A percentile compares a stretch with the other conserved stretches of the same genome.
Conservation (phyloP, 2,113 vertebrate genomes). For the Oreochromis aureus region DNA sequence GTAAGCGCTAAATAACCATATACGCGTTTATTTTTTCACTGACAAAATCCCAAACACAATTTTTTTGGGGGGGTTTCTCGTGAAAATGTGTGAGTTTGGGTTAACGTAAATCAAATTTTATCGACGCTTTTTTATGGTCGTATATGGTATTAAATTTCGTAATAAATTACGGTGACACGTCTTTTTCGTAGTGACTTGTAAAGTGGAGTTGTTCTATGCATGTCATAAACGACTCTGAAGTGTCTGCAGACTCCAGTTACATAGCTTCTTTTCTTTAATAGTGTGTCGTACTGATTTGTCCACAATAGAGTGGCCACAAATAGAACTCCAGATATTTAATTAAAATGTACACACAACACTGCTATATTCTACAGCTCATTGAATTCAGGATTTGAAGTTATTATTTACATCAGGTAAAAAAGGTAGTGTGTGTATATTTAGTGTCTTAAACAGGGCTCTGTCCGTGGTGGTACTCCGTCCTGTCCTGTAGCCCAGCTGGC, state of each 20-base stretch:
- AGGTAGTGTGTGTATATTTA: not conserved
- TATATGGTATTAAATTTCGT: not conserved
- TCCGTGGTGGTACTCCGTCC: not conserved
- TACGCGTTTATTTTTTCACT: not conserved
- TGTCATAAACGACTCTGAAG: not conserved
- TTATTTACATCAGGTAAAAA: not conserved
- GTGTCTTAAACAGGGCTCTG: not conserved
- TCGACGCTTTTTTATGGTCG: not conserved
- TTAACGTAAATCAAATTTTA: not conserved
- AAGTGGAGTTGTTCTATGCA: not conserved
- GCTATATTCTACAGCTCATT: not conserved
- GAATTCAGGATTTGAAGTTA: not conserved
- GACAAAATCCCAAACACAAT: not conserved
- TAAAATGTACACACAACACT: not conserved
- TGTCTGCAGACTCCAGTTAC: not conserved
- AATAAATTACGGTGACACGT: not conserved
- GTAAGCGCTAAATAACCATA: not conserved
- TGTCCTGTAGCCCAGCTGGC: slow-evolving; percentile 38
- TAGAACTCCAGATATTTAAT: not conserved
- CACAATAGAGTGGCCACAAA: not conserved
- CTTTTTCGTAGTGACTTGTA: not conserved
- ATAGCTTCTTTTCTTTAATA: not conserved
- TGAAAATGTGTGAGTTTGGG: not conserved
- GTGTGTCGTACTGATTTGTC: not conserved
- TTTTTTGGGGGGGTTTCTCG: not conserved